Evolutionary conservation across 2,797 vertebrate genomes (phyloP).

Genomic region (Gouania willdenowi): DNA sequence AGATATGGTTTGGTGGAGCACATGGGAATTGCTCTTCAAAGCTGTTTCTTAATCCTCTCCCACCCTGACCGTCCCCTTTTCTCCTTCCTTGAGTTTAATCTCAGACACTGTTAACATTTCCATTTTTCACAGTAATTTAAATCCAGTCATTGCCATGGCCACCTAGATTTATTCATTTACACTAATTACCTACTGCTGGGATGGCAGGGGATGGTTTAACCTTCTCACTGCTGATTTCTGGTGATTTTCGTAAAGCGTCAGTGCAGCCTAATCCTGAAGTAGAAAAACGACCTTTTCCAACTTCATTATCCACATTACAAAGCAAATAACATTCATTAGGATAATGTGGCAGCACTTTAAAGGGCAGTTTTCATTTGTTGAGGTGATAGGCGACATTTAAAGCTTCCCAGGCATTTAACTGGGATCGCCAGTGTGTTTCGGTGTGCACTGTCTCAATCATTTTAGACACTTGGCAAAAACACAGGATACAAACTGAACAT

Average conservation of each 20-base stretch:
- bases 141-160: constrained; percentile 38
- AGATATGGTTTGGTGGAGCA: constrained; percentile 51
- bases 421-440: too few relatives aligned
- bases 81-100: constrained; percentile 53
- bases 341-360: constrained; percentile 55
- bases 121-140: constrained; percentile 54
- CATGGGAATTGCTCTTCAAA: constrained; percentile 66
- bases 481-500: too few relatives aligned
- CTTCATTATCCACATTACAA: constrained; percentile 59
- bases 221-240: constrained; percentile 69
- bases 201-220: constrained; percentile 57
- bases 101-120: constrained; percentile 63
- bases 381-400: neutral
- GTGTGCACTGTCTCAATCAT: too few relatives aligned
- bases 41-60: constrained; percentile 60
- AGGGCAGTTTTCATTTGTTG: constrained; percentile 8
- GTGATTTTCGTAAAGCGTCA: constrained; percentile 54
- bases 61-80: constrained; percentile 36
- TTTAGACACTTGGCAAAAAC: too few relatives aligned
- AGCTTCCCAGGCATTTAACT: neutral
- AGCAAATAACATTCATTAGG: constrained; percentile 63
- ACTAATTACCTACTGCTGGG: constrained; percentile 50
- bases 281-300: constrained; percentile 69
- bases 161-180: constrained; percentile 54
- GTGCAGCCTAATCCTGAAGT: constrained; percentile 19